Evolutionary conservation across 2,113 vertebrate genomes (phyloP), one percentile per base, ranked within the genome.

Genomic region (Aspiorhynchus laticeps): DNA sequence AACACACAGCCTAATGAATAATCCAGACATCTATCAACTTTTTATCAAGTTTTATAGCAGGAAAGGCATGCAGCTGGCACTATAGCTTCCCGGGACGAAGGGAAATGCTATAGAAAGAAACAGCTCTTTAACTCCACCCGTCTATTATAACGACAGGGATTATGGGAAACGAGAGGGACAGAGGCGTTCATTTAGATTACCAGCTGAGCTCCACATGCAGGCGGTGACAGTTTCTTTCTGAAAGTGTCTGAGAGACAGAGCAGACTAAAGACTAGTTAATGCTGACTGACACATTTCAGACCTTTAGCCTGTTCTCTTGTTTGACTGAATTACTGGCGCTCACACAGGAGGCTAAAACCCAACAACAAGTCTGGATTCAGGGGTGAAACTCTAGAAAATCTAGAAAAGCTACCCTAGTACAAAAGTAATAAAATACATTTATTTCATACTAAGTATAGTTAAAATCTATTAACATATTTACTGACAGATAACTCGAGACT

Each of bases 61-160:
- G 75, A 53, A 76, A 78, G 48, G 75, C 76, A 78, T 53, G 76
- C 28, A 53, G 76, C 76, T 78, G 48, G 76, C 76, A 12, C 48
- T 78, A 33, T 53, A 33, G 76, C 28, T 53, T 33, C 48, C 43
- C 36, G 76, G 8, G 48, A 53, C 7, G 48, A 26, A 78, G 28
- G 26, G 75, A 15, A 33, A 53, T 6, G 48, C 76, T 78, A 78
- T 78, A 56, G 76, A 78, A 56, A 78, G 28, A 78, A 53, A 24
- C 28, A 78, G 26, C 48, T 28, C 6, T 53, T 78, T 53, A 78
- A 78, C 75, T 48, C 46, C 75, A 78, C 76, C 76, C 74, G 14
- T 76, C 76, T 33, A 33, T 56, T 78, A 78, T 78, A 78, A 53
- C 33, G 2, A 56, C 48, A 53, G 28, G 76, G 26, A 78, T 78